Evolutionary conservation across 1,140 invertebrate genomes (phyloP).

Genomic region (Spodoptera litura): DNA sequence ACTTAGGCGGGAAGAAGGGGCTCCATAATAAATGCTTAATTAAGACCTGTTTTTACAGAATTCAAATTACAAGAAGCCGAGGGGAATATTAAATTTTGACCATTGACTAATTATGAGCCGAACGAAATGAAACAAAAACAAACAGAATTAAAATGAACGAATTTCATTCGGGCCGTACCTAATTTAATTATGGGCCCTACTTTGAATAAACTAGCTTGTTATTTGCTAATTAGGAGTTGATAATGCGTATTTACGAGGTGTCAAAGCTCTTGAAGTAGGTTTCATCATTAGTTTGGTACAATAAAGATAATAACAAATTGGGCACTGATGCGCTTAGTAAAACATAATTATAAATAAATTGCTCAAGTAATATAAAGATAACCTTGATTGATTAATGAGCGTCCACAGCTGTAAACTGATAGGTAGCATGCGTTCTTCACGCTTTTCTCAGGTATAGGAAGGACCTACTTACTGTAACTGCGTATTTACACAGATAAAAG

Average conservation of each 20-base stretch:
- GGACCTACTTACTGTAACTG: neutral
- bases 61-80: constrained; percentile 3
- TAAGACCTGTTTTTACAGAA: constrained; percentile 21
- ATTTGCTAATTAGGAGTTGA: constrained; percentile 1
- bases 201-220: constrained; percentile 14
- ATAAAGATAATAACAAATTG: constrained; percentile 18
- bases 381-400: constrained; percentile 40
- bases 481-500: neutral
- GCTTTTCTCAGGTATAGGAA: neutral
- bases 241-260: neutral
- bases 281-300: constrained; percentile 8
- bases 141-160: neutral
- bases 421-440: constrained; percentile 9
- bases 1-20: neutral
- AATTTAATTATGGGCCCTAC: neutral
- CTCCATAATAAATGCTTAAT: constrained; percentile 17
- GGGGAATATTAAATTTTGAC: constrained; percentile 18
- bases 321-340: constrained; percentile 33
- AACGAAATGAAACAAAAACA: constrained; percentile 7
- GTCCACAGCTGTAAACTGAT: constrained; percentile 21
- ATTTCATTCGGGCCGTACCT: neutral
- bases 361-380: constrained; percentile 38
- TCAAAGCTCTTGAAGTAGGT: constrained; percentile 5
- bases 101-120: constrained; percentile 7
- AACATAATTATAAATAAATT: constrained; percentile 40